Evolutionary conservation across 2,113 vertebrate species (phyloP), one percentile per base, ranked within the genome.

Genomic region (Ardeotis arabs): DNA sequence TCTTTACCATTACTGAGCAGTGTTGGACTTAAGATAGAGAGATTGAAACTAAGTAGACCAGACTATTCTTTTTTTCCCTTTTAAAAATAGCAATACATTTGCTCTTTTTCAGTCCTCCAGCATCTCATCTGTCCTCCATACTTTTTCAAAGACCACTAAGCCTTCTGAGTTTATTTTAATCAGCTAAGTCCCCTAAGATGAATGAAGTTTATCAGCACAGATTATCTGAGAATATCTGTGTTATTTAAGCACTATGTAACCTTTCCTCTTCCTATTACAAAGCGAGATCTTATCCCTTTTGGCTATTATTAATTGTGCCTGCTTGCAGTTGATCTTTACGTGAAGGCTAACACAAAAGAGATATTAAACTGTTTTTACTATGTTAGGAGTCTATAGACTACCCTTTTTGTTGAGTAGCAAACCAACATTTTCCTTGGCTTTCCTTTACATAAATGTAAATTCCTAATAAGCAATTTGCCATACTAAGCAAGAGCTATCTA

Each of bases 181-280:
- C 63, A 66, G 33, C 67, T 88, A 73, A 86, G 53, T 80, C 67
- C 24, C 63, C 23, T 58, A 83, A 85, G 10, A 92, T 80, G 33
- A 90, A 84, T 83, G 59, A 89, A 92, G 69, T 95, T 95, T 95
- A 95, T 91, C 84, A 56, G 59, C 80, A 89, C 56, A 81, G 64
- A 89, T 87, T 37, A 95, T 96, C 83, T 92, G 63, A 70, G 59
- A 84, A 59, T 77, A 84, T 89, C 89, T 90, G 5, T 78, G 50
- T 84, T 90, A 87, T 93, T 95, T 84, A 90, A 90, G 68, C 44
- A 39, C 86, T 47, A 22, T 70, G 37, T 84, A 95, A 95, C 50
- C 64, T 92, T 95, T 92, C 59, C 73, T 92, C 22, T 89, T 92
- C 33, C 72, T 95, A 29, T 87, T 72, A 67, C n/a, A 59, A 33